phyloP scores from a whole-genome alignment of 2,113 vertebrate species.

The Salvelinus fontinalis region DNA sequence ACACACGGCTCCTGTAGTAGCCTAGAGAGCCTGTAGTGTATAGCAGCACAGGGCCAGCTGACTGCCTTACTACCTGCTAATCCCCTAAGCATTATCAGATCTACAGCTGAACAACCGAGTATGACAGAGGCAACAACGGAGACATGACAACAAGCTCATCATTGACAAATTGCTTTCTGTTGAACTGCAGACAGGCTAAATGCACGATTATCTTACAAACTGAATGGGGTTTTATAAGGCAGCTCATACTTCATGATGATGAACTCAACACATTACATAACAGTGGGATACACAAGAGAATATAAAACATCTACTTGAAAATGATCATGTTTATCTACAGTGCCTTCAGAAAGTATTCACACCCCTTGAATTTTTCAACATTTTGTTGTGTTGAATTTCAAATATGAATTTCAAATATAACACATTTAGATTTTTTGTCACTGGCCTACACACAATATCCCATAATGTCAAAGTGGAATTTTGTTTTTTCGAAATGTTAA shows the following conservation, averaged over 20 bases:
- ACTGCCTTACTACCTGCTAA: constrained; percentile 63
- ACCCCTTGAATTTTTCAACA: too few species aligned
- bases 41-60: constrained; percentile 30
- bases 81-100: constrained; percentile 57
- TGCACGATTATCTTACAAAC: constrained; percentile 31
- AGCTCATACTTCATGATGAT: constrained; percentile 1
- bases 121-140: constrained; percentile 54
- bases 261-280: background rate
- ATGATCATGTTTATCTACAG: background rate
- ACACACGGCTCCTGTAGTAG: constrained; percentile 7
- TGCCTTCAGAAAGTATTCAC: too few species aligned
- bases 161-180: constrained; percentile 42
- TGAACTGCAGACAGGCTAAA: constrained; percentile 8
- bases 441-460: too few species aligned
- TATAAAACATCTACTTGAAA: background rate
- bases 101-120: constrained; percentile 58
- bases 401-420: too few species aligned
- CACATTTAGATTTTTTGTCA: too few species aligned
- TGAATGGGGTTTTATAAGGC: constrained; percentile 19
- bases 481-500: too few species aligned
- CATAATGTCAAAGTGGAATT: too few species aligned
- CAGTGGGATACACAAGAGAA: background rate
- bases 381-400: too few species aligned
- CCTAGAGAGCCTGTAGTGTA: background rate
- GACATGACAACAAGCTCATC: constrained; percentile 46